phyloP scores from a whole-genome alignment of 2,888 invertebrate genomes.

The Phyto melanocephala region DNA sequence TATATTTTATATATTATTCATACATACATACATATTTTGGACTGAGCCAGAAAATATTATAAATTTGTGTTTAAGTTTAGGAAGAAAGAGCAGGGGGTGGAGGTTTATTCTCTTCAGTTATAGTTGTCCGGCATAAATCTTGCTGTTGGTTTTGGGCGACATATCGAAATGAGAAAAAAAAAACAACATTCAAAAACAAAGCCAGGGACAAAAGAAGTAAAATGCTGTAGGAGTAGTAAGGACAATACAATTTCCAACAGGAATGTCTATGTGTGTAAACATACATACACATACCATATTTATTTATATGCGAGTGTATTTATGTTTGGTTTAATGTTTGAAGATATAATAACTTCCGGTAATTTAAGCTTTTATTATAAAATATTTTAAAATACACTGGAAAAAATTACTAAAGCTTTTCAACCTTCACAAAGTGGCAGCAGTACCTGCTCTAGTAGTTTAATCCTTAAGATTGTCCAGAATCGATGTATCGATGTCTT shows the following conservation, averaged over 20 bases:
- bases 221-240: slow-evolving; percentile 4
- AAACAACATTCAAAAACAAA: slow-evolving; percentile 13
- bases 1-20: slow-evolving; percentile 31
- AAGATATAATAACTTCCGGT: slow-evolving; percentile 78
- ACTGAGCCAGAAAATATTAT: not conserved
- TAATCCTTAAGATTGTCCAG: no score
- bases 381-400: slow-evolving; percentile 46
- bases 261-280: slow-evolving; percentile 51
- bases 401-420: not conserved
- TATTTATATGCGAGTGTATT: not conserved
- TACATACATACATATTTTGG: not conserved
- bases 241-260: not conserved
- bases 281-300: not conserved
- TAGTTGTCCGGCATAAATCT: slow-evolving; percentile 10
- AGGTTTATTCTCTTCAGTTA: not conserved
- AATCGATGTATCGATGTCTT: no score
- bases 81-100: not conserved
- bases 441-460: no score
- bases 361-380: slow-evolving; percentile 68
- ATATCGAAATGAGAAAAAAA: not conserved
- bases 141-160: slow-evolving; percentile 24
- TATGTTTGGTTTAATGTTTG: slow-evolving; percentile 69
- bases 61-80: no score
- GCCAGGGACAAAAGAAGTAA: slow-evolving; percentile 12
- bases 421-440: no score